Conservation (phyloP, 2,797 vertebrate genomes). For the Myripristis jacobus region DNA sequence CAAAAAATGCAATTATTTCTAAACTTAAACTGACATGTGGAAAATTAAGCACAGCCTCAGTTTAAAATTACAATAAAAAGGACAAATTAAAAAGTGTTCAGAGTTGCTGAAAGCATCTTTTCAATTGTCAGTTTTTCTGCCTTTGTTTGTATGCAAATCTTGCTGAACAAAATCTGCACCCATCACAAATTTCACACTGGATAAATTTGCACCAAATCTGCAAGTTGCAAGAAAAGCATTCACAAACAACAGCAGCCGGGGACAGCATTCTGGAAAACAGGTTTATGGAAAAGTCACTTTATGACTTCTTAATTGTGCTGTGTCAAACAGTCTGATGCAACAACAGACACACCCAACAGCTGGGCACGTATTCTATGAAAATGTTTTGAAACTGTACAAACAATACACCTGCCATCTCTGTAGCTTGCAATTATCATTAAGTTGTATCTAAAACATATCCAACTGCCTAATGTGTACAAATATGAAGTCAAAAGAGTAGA, state of each 20-base stretch:
- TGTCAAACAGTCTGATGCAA: conserved; percentile 9
- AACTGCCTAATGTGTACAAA: too few relatives aligned
- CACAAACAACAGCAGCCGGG: conserved; percentile 3
- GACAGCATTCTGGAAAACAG: background rate
- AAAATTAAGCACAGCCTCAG: too few relatives aligned
- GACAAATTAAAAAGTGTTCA: too few relatives aligned
- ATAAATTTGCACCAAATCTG: background rate
- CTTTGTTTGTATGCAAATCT: too few relatives aligned
- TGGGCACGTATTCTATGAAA: background rate
- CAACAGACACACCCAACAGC: background rate
- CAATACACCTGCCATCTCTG: background rate
- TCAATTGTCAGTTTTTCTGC: too few relatives aligned
- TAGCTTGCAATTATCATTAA: background rate
- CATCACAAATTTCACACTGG: too few relatives aligned
- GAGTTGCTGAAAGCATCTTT: too few relatives aligned
- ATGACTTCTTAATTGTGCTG: conserved; percentile 6
- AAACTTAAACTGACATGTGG: too few relatives aligned
- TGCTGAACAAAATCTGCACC: too few relatives aligned
- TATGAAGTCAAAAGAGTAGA: too few relatives aligned
- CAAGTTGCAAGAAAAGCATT: background rate
- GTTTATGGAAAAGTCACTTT: conserved; percentile 18
- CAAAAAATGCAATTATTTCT: too few relatives aligned
- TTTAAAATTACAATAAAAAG: too few relatives aligned
- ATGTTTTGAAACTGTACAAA: conserved; percentile 19
- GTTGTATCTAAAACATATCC: background rate